Percentiles rank a stretch among this genome's conserved stretches.
These are phyloP conservation scores for Creontiades dilutus DNA, from an alignment of 2,888 invertebrate species.

Conservation along the genomic window DNA sequence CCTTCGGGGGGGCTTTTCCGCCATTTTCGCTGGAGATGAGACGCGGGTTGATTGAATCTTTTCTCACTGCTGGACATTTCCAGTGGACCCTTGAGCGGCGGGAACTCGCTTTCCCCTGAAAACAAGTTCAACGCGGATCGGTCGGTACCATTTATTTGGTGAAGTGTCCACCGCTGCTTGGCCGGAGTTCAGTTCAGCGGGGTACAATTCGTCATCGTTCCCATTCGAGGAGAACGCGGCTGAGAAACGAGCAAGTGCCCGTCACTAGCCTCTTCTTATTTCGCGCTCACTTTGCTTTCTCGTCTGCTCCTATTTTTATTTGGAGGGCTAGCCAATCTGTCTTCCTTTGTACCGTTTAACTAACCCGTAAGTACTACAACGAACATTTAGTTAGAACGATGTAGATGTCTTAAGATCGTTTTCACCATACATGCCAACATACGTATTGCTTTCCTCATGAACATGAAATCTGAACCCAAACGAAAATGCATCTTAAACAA, in stretches of 20 bases:
- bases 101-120: neutral
- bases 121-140: neutral
- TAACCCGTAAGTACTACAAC: no score
- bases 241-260: slow-evolving; percentile 10
- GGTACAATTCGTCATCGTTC: neutral
- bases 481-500: no score
- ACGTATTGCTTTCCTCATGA: no score
- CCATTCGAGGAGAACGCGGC: neutral
- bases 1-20: neutral
- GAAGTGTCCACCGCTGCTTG: neutral
- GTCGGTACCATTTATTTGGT: neutral
- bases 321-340: neutral
- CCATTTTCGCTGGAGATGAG: slow-evolving; percentile 7
- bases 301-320: neutral
- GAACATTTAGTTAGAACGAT: no score
- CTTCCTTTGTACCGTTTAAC: no score
- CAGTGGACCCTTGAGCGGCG: neutral
- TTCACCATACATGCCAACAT: no score
- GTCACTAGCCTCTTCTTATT: neutral
- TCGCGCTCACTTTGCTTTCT: neutral
- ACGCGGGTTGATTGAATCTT: slow-evolving; percentile 45
- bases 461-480: no score
- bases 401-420: no score
- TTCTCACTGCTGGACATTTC: neutral
- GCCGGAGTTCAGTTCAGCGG: neutral